Evolutionary conservation across 2,888 invertebrate species (phyloP), one percentile per base, ranked within the genome.

Genomic region (Onthophagus sagittarius): DNA sequence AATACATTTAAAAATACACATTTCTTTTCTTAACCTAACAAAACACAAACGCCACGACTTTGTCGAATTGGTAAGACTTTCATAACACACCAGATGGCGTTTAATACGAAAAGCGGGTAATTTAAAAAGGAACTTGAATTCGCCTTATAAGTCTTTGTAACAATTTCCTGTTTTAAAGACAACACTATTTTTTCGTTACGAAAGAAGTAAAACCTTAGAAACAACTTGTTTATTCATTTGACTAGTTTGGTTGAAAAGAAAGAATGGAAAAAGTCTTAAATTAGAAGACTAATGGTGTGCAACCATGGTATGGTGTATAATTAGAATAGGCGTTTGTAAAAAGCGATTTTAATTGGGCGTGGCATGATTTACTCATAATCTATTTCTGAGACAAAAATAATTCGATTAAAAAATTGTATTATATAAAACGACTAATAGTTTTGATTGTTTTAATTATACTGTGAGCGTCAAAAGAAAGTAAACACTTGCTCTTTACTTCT

Each of bases 61-160:
- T 31, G 31, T 31, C 67, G 31, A 32, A 67, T 23, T 67, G 67
- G 67, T 67, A 67, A 23, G 31, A 67, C 67, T 67, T 15, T 67
- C 31, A n/a, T 2, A 9, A 23, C 31, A 9, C 67, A 13, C 67
- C 67, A 67, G 31, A 23, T 67, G 6, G 67, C 67, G 67, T 31
- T 67, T 23, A 32, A 31, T 0, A 5, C 15, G 13, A n/a, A 31
- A 31, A 23, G 67, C 67, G 67, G 67, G 67, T 13, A 31, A 67
- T 67, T 67, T 67, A 32, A 67, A 67, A 7, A 7, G 39, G 33
- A n/a, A 23, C 23, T 53, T 53, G 39, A 53, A 53, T 53, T 23
- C 23, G 4, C 9, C 11, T 53, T 11, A 53, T 7, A 53, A 53
- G 23, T 23, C 23, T 23, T 23, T 23, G 23, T 23, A 3, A 53